Base-by-base conservation (phyloP, 1,140 invertebrate species). In the Camponotus floridanus region DNA sequence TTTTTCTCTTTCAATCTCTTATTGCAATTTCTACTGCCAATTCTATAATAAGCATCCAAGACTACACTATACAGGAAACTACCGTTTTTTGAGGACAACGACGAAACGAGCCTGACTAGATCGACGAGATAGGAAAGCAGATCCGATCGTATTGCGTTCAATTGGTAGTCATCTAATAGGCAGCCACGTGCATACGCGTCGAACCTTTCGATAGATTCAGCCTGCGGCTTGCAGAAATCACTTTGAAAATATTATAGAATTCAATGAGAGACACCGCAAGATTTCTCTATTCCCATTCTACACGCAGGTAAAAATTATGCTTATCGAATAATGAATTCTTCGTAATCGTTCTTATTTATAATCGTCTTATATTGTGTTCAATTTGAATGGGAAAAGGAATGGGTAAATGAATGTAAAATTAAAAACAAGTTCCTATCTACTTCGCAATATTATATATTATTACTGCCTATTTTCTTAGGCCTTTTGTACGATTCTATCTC, bases 91-190 rank as follows among this genome's bases (percentile, higher is more conserved):
- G 11, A 62, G 26, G 9, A 3, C 59, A 18, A 33, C 26, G 31
- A 74, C 51, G 71, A 74, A 57, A 57, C 11, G 71, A 8, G n/a
- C 26, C 51, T 26, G 48, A 36, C 51, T 18, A 74, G 51, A 74
- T 51, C 71, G 6, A 57, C 18, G 59, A 33, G 31, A 78, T 62
- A 42, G 6, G 76, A 39, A 64, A 26, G 61, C 36, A 64, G 36
- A 64, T 64, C 18, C 61, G 45, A 62, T 62, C 61, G 76, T 45
- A 62, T 62, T 78, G 45, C 61, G 21, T 62, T n/a, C 71, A 74
- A 74, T 74, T 74, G 76, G 57, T 62, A 61, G 76, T 31, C 42
- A 9, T 78, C 76, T 78, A 61, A 64, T 78, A 39, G 76, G 18
- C 36, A n/a, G 21, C 36, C 76, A 11, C 55, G 73, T 36, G 55